Conservation (phyloP, 2,113 vertebrate genomes). For the Hyla sarda region DNA sequence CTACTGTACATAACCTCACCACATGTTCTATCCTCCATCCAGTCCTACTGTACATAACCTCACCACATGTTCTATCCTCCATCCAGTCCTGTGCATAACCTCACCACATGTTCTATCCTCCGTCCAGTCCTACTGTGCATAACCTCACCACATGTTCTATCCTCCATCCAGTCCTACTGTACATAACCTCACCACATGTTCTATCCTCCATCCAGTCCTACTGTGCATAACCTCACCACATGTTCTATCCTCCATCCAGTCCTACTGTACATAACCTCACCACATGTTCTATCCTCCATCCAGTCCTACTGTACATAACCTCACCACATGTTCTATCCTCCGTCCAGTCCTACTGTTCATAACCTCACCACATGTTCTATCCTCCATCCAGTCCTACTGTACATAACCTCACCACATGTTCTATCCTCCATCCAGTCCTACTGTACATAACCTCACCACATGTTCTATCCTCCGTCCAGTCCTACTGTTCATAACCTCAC, state of each 20-base stretch:
- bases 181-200: too few species aligned
- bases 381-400: not conserved
- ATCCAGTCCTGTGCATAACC: not conserved
- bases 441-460: conserved; percentile 7
- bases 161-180: not conserved
- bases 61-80: too few species aligned
- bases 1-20: not conserved
- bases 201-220: not conserved
- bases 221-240: conserved; percentile 10
- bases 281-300: not conserved
- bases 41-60: not conserved
- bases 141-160: too few species aligned
- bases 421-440: not conserved
- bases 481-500: not conserved
- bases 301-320: not conserved
- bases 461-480: not conserved
- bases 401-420: too few species aligned
- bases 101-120: too few species aligned
- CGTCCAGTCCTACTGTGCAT: not conserved
- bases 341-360: not conserved
- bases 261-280: not conserved
- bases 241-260: not conserved
- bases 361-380: too few species aligned
- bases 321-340: too few species aligned
- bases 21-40: not conserved